Base-by-base conservation (phyloP, 2,113 vertebrate genomes). In the Misgurnus mizolepis region DNA sequence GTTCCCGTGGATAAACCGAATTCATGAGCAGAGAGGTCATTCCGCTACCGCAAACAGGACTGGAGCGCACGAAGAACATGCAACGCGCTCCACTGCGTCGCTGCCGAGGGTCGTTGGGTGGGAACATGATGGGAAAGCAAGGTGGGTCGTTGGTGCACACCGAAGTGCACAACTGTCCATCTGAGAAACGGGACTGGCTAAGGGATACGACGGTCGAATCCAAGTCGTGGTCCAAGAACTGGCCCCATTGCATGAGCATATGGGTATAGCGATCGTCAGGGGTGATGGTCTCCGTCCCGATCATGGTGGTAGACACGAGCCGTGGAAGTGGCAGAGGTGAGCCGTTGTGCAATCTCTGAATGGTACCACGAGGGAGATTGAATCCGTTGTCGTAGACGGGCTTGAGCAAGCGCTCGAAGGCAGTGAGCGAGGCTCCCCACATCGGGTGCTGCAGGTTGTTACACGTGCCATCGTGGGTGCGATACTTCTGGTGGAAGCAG, bases 161-260 rank as follows among this genome's bases (percentile, higher is more conserved):
- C 0, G 93, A 89, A 81, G 94, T 91, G 84, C 98, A 99, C 47
- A 96, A 94, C 86, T 97, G 96, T 39, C 97, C 97, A 2, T 99
- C 98, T 0, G 96, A 99, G 91, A 99, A 99, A 8, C 98, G 94
- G 0, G 96, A 97, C 88, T 99, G 96, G 75, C 98, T 99, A 61
- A 99, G 92, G 0, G 98, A 95, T 8, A 89, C 95, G 80, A 99
- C 98, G 0, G 98, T 99, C 3, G 95, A 94, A 86, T 98, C 98
- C 84, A 99, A 85, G 84, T 99, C 98, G 0, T 99, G 98, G 90
- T 99, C 98, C 3, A 99, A 91, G 85, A 99, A 99, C 90, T 99
- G 98, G 43, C 98, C 98, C 98, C 98, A 99, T 86, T 99, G 98
- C 98, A 99, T 99, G 7, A 98, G 91, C 94, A 99, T 98, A 90